These are phyloP conservation scores for Dinocampus coccinellae DNA, from an alignment of 2,888 invertebrate species.

Conservation along the genomic window DNA sequence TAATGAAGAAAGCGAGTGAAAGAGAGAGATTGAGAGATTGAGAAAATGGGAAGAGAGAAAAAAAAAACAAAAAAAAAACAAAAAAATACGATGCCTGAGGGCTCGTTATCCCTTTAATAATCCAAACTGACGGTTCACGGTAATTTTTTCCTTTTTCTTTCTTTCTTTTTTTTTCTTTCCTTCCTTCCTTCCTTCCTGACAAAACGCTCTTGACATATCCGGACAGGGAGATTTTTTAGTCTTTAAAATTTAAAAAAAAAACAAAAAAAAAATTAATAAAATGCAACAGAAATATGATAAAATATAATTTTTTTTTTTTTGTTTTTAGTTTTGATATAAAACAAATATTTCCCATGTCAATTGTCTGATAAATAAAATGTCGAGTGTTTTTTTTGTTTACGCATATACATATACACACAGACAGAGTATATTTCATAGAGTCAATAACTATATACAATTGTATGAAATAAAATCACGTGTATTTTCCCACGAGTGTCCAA, in stretches of 20 bases:
- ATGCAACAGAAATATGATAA: constrained; percentile 15
- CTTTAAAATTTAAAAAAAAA: constrained; percentile 44
- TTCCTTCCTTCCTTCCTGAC: constrained; percentile 48
- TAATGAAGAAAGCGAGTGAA: constrained; percentile 36
- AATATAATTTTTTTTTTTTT: too few relatives aligned
- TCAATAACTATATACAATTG: constrained; percentile 38
- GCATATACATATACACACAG: not conserved
- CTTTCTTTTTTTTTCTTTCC: constrained; percentile 52
- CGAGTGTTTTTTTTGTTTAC: not conserved
- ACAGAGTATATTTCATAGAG: constrained; percentile 25
- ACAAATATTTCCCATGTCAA: not conserved
- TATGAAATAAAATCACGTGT: constrained; percentile 41
- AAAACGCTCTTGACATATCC: constrained; percentile 30
- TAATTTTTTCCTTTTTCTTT: constrained; percentile 46
- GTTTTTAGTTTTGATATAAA: not conserved
- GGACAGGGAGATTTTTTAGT: constrained; percentile 63
- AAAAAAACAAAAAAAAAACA: too few relatives aligned
- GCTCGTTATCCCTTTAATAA: constrained; percentile 67
- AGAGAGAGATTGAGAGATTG: too few relatives aligned
- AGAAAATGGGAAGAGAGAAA: constrained; percentile 45
- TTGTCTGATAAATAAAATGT: not conserved
- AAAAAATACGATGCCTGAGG: constrained; percentile 50
- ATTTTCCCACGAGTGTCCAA: constrained; percentile 57
- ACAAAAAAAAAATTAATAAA: constrained; percentile 20
- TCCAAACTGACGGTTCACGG: constrained; percentile 59